phyloP scores from a whole-genome alignment of 1,140 invertebrate species.

The Pseudomyrmex cubaensis region DNA sequence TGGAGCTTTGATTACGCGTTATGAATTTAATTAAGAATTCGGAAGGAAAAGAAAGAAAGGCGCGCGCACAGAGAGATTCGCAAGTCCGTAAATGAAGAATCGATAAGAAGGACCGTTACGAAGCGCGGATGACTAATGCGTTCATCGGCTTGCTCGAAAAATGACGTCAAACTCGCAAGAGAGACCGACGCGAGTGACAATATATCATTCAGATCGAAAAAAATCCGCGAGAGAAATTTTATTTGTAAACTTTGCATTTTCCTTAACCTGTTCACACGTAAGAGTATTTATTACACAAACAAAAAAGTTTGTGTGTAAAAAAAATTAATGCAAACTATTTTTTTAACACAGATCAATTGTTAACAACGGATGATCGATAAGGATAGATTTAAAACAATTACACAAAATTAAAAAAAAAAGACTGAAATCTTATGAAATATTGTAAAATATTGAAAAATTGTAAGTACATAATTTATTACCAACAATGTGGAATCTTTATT shows the following conservation, averaged over 20 bases:
- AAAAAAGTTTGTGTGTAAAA: too few species aligned
- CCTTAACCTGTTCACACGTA: background rate
- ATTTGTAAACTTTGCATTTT: background rate
- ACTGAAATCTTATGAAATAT: too few species aligned
- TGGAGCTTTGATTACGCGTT: background rate
- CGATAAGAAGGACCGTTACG: slow-evolving; percentile 77
- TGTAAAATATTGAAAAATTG: too few species aligned
- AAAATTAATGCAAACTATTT: too few species aligned
- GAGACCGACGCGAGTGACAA: slow-evolving; percentile 66
- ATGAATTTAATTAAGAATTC: background rate
- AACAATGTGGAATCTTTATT: background rate
- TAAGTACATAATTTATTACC: background rate
- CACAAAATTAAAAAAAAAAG: background rate
- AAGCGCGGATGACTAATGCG: slow-evolving; percentile 80
- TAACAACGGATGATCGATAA: background rate
- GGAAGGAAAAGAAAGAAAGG: background rate
- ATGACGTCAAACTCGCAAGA: slow-evolving; percentile 80
- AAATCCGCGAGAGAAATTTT: slow-evolving; percentile 12
- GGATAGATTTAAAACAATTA: background rate
- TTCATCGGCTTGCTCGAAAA: slow-evolving; percentile 79
- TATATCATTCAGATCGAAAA: background rate
- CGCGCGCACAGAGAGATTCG: slow-evolving; percentile 7
- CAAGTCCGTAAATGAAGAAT: slow-evolving; percentile 35
- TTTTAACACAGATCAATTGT: too few species aligned
- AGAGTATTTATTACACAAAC: too few species aligned